phyloP scores from a whole-genome alignment of 2,113 vertebrate species.

The Thunnus maccoyii region DNA sequence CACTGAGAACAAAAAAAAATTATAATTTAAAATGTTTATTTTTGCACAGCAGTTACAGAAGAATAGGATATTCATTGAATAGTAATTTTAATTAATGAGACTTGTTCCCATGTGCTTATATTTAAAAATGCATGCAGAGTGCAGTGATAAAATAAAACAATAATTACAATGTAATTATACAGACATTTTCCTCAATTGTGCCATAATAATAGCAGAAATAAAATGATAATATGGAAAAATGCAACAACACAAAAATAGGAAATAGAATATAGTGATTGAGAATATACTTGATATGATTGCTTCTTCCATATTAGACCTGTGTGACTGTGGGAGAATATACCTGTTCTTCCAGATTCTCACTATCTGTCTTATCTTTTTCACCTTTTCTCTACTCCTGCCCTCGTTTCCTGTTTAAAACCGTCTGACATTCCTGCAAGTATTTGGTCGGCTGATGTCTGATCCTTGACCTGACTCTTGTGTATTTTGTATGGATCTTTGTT shows the following conservation, averaged over 20 bases:
- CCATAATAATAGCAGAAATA: too few relatives aligned
- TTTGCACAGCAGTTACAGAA: background rate
- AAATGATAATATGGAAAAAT: background rate
- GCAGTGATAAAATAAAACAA: background rate
- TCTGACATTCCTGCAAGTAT: too few relatives aligned
- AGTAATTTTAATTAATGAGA: too few relatives aligned
- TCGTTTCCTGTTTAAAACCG: too few relatives aligned
- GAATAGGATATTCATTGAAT: background rate
- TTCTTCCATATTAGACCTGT: background rate
- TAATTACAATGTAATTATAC: background rate
- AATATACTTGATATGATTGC: background rate
- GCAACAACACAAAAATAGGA: background rate
- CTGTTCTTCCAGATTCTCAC: too few relatives aligned
- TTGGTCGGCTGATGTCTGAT: too few relatives aligned
- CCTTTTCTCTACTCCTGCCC: too few relatives aligned
- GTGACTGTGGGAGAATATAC: too few relatives aligned
- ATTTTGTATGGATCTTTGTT: too few relatives aligned
- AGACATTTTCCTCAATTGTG: background rate
- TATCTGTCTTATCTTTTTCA: too few relatives aligned
- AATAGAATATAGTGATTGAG: background rate
- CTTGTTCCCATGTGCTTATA: background rate
- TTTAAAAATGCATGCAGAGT: background rate
- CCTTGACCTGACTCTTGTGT: too few relatives aligned
- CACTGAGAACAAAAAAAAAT: slow-evolving; percentile 2
- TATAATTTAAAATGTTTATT: slow-evolving; percentile 16